Evolutionary conservation across 2,113 vertebrate species (phyloP).

Genomic region (Pteropus alecto): DNA sequence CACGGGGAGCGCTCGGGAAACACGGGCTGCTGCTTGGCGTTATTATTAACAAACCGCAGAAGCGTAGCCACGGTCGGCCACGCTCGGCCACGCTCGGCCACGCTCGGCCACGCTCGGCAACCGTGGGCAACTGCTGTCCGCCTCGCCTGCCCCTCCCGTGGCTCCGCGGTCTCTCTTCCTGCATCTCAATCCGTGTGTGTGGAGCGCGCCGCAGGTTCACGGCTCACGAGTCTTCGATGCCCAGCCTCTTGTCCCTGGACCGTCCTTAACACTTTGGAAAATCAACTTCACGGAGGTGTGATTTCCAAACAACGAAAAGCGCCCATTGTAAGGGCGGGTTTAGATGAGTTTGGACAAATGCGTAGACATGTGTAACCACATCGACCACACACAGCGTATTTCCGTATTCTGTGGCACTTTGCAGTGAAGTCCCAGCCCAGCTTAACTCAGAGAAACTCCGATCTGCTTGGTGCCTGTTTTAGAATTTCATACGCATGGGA

Average conservation of each 20-base stretch:
- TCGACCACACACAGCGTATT: accelerated
- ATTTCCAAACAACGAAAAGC: background rate
- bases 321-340: background rate
- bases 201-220: too few species aligned
- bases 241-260: background rate
- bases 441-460: background rate
- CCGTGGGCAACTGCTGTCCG: too few species aligned
- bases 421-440: accelerated
- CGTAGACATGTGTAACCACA: too few species aligned
- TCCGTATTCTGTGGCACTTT: too few species aligned
- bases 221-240: accelerated
- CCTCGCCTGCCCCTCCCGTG: too few species aligned
- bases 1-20: accelerated
- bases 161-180: too few species aligned
- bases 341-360: background rate
- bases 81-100: too few species aligned
- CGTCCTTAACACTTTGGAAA: background rate
- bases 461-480: too few species aligned
- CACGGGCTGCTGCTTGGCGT: background rate
- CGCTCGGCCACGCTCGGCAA: too few species aligned
- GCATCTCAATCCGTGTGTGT: accelerated
- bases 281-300: background rate
- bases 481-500: accelerated
- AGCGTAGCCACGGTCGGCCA: too few species aligned
- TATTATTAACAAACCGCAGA: background rate